Evolutionary conservation across 2,113 vertebrate genomes (phyloP).

Genomic region (Xyliphius kryptos): DNA sequence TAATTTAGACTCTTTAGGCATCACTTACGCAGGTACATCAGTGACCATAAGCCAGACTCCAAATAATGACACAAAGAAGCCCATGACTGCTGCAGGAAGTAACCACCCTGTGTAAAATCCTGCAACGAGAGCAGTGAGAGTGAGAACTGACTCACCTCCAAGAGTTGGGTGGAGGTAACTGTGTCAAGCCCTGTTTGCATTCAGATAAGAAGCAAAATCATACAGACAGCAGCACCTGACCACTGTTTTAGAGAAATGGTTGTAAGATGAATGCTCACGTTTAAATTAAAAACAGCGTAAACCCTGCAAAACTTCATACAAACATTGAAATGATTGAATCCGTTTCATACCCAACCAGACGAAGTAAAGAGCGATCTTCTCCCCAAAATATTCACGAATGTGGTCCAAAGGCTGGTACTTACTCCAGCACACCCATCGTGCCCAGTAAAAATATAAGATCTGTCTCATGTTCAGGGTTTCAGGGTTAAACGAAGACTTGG

Average conservation of each 20-base stretch:
- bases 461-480: slow-evolving; percentile 65
- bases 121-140: slow-evolving; percentile 33
- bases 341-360: slow-evolving; percentile 56
- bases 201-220: slow-evolving; percentile 15
- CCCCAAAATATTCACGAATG: slow-evolving; percentile 59
- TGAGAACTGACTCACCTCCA: background rate
- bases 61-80: slow-evolving; percentile 68
- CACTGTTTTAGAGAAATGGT: no score
- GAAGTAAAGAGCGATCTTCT: slow-evolving; percentile 62
- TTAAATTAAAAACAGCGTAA: no score
- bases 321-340: background rate
- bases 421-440: slow-evolving; percentile 57
- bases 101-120: slow-evolving; percentile 76
- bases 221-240: background rate
- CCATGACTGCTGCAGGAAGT: slow-evolving; percentile 64
- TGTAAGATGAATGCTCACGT: no score
- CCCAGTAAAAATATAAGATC: slow-evolving; percentile 67
- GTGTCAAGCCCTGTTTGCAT: slow-evolving; percentile 7
- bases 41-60: slow-evolving; percentile 62
- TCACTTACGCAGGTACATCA: slow-evolving; percentile 66
- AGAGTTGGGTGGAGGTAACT: slow-evolving; percentile 6
- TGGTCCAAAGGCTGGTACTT: slow-evolving; percentile 71
- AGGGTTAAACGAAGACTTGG: slow-evolving; percentile 41
- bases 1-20: background rate
- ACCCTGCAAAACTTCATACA: background rate